phyloP scores from a whole-genome alignment of 2,797 vertebrate species.

The Cichlasoma orientale region DNA sequence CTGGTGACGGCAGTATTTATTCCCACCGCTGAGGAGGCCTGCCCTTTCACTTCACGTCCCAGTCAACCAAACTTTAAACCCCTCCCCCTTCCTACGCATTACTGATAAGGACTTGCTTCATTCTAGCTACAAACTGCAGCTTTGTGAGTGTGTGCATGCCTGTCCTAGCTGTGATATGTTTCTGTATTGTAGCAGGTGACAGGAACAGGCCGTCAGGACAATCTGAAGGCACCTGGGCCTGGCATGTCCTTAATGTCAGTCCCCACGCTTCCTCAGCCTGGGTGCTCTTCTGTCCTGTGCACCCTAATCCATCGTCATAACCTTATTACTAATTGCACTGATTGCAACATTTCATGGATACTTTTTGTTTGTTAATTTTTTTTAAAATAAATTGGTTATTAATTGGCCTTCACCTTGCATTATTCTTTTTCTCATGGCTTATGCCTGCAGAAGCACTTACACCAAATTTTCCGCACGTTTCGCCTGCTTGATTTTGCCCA shows the following conservation, averaged over 20 bases:
- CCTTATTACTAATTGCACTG: too few relatives aligned
- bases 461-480: neutral
- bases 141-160: neutral
- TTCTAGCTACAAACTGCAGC: slow-evolving; percentile 15
- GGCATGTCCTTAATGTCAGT: neutral
- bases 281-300: too few relatives aligned
- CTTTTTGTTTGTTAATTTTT: neutral
- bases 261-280: neutral
- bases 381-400: neutral
- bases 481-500: neutral
- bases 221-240: neutral
- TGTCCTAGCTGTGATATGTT: neutral
- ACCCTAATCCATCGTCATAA: neutral
- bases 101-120: slow-evolving; percentile 6
- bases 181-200: neutral
- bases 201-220: neutral
- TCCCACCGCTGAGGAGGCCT: slow-evolving; percentile 58
- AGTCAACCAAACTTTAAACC: slow-evolving; percentile 48
- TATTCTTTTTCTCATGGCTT: neutral
- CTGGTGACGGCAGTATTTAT: slow-evolving; percentile 67
- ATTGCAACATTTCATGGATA: slow-evolving; percentile 6
- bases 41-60: slow-evolving; percentile 68
- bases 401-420: neutral
- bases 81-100: neutral
- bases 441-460: neutral